These are phyloP conservation scores for Xiphias gladius DNA, from an alignment of 2,113 vertebrate species.

Conservation along the genomic window DNA sequence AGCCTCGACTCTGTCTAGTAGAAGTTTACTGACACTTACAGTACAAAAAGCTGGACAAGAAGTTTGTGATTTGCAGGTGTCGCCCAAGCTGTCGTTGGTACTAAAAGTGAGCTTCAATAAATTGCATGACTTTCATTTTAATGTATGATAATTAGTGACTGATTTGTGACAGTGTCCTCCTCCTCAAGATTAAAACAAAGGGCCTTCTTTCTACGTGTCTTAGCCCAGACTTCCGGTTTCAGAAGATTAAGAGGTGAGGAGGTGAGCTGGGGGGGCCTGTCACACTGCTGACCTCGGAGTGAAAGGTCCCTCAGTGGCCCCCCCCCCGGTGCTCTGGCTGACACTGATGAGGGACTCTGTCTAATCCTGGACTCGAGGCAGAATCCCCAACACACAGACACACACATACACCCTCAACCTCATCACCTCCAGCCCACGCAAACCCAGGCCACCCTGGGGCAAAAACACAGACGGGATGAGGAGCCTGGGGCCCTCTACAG, in stretches of 20 bases:
- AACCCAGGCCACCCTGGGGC: constrained; percentile 61
- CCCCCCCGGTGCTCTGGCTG: constrained; percentile 37
- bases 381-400: constrained; percentile 23
- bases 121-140: neutral
- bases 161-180: neutral
- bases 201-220: constrained; percentile 48
- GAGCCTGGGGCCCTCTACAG: constrained; percentile 68
- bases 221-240: constrained; percentile 54
- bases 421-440: constrained; percentile 16
- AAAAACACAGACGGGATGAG: constrained; percentile 73
- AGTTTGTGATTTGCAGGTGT: constrained; percentile 8
- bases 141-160: neutral
- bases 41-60: neutral
- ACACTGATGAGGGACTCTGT: constrained; percentile 65
- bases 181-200: constrained; percentile 52
- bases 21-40: neutral
- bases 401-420: constrained; percentile 33
- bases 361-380: constrained; percentile 69
- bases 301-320: constrained; percentile 54
- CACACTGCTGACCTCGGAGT: constrained; percentile 52
- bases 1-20: neutral
- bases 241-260: constrained; percentile 59
- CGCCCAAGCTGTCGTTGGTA: neutral
- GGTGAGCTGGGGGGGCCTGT: neutral
- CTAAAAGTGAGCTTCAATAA: neutral